Base-by-base conservation (phyloP, 2,888 invertebrate genomes). In the Chydorus sphaericus region DNA sequence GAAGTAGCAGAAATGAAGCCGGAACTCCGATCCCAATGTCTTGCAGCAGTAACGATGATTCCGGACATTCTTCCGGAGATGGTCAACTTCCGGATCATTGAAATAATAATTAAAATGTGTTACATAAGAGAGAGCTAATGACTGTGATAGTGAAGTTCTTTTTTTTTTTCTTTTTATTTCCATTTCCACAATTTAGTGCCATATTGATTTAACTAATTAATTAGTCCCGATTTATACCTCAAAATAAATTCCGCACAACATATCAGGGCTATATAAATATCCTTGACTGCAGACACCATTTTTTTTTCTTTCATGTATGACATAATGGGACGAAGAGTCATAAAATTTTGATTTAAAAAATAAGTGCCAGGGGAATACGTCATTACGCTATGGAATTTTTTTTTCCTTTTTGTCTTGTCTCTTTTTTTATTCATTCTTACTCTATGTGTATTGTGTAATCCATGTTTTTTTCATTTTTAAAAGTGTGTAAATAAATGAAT, bases 51-150 rank as follows among this genome's bases (percentile, higher is more conserved):
- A 39, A 37, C 18, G 61, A 62, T 56, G 62, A 62, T 56, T 61
- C 62, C 36, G 61, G 61, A n/a, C 60, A 60, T 37, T 52, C 60
- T 14, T 52, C 60, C 14, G 60, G 60, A 8, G 62, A 60, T 57
- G 59, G 58, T 58, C 61, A 38, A 48, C 60, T 44, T 5, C 44
- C 44, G 11, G 44, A 44, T 14, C 44, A 60, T 38, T 60, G 55
- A 60, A 11, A 26, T n/a, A 4, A 36, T 26, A 44, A 44, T 3
- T 3, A 18, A 23, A 44, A 44, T 44, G 23, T 44, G 44, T 44
- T 44, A 14, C 14, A 1, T 4, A 2, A 14, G 6, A 44, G 7
- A 14, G 38, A 38, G 23, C 23, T 23, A 44, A 44, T 28, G 4
- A 44, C 44, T 44, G 44, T 44, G 44, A 44, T 44, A 44, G 44